A percentile compares a stretch with the other conserved stretches of the same genome.
Evolutionary conservation across 2,888 invertebrate genomes (phyloP).

Genomic region (Oscheius myriophilus): DNA sequence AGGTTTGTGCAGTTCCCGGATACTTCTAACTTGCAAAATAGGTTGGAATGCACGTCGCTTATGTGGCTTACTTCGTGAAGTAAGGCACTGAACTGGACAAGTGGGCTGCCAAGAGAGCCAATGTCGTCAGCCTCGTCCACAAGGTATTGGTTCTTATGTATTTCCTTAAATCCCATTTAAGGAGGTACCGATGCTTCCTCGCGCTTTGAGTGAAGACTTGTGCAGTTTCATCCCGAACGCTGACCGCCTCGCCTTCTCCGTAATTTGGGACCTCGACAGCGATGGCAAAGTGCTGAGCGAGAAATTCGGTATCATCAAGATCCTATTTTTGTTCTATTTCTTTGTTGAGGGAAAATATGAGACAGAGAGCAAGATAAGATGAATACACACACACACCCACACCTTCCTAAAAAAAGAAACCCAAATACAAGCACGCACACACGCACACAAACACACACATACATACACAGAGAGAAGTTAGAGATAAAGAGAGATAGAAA

Average conservation of each 20-base stretch:
- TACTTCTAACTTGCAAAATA: slow-evolving; percentile 10
- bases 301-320: slow-evolving; percentile 21
- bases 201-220: slow-evolving; percentile 80
- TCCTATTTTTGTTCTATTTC: no score
- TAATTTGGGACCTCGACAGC: slow-evolving; percentile 86
- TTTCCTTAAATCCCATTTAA: no score
- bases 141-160: slow-evolving; percentile 75
- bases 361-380: no score
- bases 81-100: slow-evolving; percentile 82
- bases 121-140: slow-evolving; percentile 89
- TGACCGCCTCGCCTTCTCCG: slow-evolving; percentile 82
- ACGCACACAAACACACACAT: no score
- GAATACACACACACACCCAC: no score
- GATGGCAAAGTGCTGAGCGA: slow-evolving; percentile 72
- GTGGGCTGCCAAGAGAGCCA: slow-evolving; percentile 83
- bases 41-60: slow-evolving; percentile 90
- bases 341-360: no score
- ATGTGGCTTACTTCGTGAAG: slow-evolving; percentile 85
- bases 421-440: no score
- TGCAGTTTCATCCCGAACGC: slow-evolving; percentile 74
- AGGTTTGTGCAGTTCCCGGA: slow-evolving; percentile 19
- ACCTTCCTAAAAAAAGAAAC: no score
- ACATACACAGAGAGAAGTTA: no score
- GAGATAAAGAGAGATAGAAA: no score
- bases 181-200: slow-evolving; percentile 91